Percentiles rank a stretch among this genome's conserved stretches.
These are phyloP conservation scores for Tineola bisselliella DNA, from an alignment of 2,888 invertebrate genomes.

Conservation along the genomic window DNA sequence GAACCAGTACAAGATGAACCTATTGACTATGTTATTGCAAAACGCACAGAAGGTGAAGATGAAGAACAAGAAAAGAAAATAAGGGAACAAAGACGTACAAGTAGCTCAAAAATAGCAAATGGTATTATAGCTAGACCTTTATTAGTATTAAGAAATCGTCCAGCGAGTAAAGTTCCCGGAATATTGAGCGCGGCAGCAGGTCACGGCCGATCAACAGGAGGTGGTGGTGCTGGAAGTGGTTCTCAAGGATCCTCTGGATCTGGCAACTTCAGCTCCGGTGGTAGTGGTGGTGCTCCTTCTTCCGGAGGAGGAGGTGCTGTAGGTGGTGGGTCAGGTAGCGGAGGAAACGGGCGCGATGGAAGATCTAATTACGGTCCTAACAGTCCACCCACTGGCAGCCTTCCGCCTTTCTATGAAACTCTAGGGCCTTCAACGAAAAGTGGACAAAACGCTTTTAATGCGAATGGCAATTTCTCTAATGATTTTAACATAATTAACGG, in stretches of 20 bases:
- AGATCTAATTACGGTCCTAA: constrained; percentile 88
- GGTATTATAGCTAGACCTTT: constrained; percentile 61
- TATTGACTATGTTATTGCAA: constrained; percentile 88
- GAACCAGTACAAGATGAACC: constrained; percentile 87
- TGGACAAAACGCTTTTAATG: constrained; percentile 79
- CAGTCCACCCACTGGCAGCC: constrained; percentile 85
- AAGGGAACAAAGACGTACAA: constrained; percentile 74
- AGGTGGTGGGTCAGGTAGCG: constrained; percentile 78
- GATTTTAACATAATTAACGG: constrained; percentile 76
- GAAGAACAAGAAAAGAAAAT: constrained; percentile 75
- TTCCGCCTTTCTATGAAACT: constrained; percentile 91
- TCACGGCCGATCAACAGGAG: constrained; percentile 76
- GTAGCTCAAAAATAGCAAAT: constrained; percentile 73
- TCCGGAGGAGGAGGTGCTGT: constrained; percentile 71
- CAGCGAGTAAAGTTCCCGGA: constrained; percentile 69
- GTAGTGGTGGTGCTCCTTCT: constrained; percentile 65
- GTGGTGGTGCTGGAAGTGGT: constrained; percentile 59
- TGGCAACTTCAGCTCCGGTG: constrained; percentile 65
- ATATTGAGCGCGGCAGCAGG: constrained; percentile 81
- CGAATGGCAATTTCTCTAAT: constrained; percentile 72
- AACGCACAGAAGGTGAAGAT: constrained; percentile 74
- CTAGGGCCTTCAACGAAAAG: constrained; percentile 73
- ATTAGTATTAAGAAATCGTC: constrained; percentile 65
- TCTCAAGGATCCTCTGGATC: constrained; percentile 62
- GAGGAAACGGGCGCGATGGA: constrained; percentile 81